phyloP scores from a whole-genome alignment of 1,140 invertebrate species.

The Pristionchus pacificus region DNA sequence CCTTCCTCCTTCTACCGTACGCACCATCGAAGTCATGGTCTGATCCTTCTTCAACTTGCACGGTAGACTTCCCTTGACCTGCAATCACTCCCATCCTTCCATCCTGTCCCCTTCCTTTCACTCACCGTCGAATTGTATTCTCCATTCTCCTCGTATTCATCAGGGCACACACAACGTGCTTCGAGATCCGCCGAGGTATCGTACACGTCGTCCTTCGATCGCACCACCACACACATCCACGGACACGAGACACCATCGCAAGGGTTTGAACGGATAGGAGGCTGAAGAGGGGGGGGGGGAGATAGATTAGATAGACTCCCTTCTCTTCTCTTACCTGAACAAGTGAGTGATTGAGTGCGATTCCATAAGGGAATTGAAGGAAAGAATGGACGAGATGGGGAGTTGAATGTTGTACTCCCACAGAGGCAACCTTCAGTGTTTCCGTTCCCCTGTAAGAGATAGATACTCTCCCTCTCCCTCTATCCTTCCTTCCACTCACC shows the following conservation, averaged over 20 bases:
- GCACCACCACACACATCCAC: conserved; percentile 14
- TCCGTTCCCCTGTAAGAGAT: conserved; percentile 18
- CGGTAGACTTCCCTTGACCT: not conserved
- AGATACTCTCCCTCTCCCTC: not conserved
- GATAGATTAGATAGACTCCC: too few relatives aligned
- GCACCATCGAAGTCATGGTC: not conserved
- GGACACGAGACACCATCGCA: conserved; percentile 7
- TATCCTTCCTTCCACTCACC: not conserved
- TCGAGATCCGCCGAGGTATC: not conserved
- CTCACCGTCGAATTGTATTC: not conserved
- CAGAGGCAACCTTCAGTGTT: conserved; percentile 20
- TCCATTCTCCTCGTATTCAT: conserved; percentile 3
- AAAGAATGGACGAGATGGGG: conserved; percentile 27
- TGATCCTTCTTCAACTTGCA: not conserved
- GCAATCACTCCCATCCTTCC: too few relatives aligned
- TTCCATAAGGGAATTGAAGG: conserved; percentile 21
- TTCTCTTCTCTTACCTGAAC: conserved; percentile 12
- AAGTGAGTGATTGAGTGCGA: conserved; percentile 20
- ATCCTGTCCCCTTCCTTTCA: too few relatives aligned
- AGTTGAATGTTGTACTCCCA: conserved; percentile 12
- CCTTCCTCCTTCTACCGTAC: not conserved
- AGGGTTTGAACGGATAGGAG: conserved; percentile 8
- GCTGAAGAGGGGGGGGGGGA: conserved; percentile 12
- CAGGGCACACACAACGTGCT: conserved; percentile 22
- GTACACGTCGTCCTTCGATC: not conserved